Percentiles rank a stretch among this genome's conserved stretches.
phyloP scores from a whole-genome alignment of 2,113 vertebrate species.

The Misgurnus mizolepis region DNA sequence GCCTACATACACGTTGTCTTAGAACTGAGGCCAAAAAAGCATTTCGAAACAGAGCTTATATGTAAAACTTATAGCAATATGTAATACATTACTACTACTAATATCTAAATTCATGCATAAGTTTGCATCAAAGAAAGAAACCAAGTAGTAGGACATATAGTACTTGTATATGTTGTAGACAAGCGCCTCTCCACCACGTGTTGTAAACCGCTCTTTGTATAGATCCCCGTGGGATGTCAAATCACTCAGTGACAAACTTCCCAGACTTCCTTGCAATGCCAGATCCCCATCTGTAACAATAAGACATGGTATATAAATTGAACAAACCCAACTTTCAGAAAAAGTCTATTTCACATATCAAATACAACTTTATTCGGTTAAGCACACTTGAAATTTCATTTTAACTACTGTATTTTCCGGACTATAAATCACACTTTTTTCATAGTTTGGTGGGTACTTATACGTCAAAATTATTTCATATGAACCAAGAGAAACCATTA shows the following conservation, averaged over 20 bases:
- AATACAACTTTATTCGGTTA: background rate
- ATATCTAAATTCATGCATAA: background rate
- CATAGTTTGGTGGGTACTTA: too few species aligned
- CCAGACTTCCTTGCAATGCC: conserved; percentile 88
- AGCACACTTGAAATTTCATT: background rate
- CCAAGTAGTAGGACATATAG: background rate
- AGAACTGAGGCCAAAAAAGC: too few species aligned
- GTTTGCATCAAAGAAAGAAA: background rate
- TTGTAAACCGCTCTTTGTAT: conserved; percentile 94
- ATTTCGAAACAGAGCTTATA: too few species aligned
- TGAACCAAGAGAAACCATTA: too few species aligned
- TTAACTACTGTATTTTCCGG: too few species aligned
- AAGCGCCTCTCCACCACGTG: conserved; percentile 90
- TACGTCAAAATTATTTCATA: too few species aligned
- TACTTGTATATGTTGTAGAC: conserved; percentile 93
- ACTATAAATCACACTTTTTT: too few species aligned
- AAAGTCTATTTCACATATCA: background rate
- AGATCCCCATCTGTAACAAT: conserved; percentile 84
- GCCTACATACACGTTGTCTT: too few species aligned
- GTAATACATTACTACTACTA: background rate
- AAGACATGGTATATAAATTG: background rate
- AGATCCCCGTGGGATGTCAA: conserved; percentile 91
- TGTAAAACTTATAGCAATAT: background rate
- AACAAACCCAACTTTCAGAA: background rate
- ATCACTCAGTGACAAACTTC: conserved; percentile 92